Base-by-base conservation (phyloP, 2,113 vertebrate species). In the Phocoena sinus region DNA sequence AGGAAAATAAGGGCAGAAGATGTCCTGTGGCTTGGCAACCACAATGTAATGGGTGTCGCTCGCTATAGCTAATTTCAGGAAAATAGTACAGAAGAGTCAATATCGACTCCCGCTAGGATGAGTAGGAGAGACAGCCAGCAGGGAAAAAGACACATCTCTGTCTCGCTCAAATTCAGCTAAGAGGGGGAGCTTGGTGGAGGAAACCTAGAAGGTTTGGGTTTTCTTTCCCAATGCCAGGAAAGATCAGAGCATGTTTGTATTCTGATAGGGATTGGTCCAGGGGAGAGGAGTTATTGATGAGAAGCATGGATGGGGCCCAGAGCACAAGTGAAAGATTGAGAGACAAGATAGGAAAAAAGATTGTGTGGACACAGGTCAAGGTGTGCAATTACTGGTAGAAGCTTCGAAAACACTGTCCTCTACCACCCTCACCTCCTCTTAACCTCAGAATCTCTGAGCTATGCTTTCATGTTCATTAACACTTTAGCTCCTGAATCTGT, bases 11-110 rank as follows among this genome's bases (percentile, higher is more conserved):
- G 33, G 4, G 36, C 18, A 26, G 41, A 71, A 38, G 47, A 36
- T 17, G 26, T 28, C 50, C n/a, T 8, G 2, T 6, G 15, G 11
- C 8, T 15, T n/a, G 44, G 58, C 31, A 10, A 5, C 26, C 17
- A 47, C 0, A 0, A 6, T 13, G 10, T 28, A 18, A 25, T 1
- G 3, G 3, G 12, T 21, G 4, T 20, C 2, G 2, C 20, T 63
- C 11, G 41, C 31, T 20, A 5, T 0, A 58, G 11, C 13, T 11
- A 33, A 60, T n/a, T 8, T 58, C 33, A 15, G 18, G 3, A 5
- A 70, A 73, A 10, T 11, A 21, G 58, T 21, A 11, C 10, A 13
- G 31, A 31, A 70, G 41, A 38, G 44, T 38, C 14, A 2, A 14
- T 4, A 5, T 1, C 33, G 33, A 15, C 13, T 80, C 33, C 36